Percentiles rank a stretch among this genome's conserved stretches.
These are phyloP conservation scores for Tapirus indicus DNA, from an alignment of 2,797 vertebrate species.

Conservation along the genomic window DNA sequence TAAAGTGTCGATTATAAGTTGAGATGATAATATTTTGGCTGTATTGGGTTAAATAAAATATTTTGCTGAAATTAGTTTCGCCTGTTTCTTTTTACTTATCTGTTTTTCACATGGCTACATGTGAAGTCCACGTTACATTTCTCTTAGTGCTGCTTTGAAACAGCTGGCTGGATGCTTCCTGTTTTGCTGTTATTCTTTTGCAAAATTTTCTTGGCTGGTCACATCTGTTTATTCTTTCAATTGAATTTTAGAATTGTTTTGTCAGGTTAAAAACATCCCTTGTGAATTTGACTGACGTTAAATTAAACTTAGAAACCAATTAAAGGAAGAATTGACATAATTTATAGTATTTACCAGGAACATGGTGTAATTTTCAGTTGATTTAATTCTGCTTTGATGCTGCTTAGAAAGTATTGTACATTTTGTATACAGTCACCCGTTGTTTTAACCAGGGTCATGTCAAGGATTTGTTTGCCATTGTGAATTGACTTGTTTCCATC, in stretches of 20 bases:
- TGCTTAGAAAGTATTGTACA: not conserved
- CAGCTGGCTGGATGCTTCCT: not conserved
- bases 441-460: constrained; percentile 56
- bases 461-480: constrained; percentile 49
- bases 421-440: constrained; percentile 32
- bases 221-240: constrained; percentile 75
- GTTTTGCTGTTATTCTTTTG: not conserved
- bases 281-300: constrained; percentile 67
- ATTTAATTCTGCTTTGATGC: constrained; percentile 44
- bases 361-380: not conserved
- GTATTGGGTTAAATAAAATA: not conserved
- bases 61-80: not conserved
- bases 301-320: constrained; percentile 72
- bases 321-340: constrained; percentile 62
- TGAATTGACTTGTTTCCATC: constrained; percentile 29
- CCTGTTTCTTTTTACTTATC: not conserved
- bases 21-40: not conserved
- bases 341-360: constrained; percentile 50
- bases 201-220: constrained; percentile 47
- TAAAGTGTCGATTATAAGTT: not conserved
- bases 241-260: constrained; percentile 72
- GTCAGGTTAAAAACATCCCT: constrained; percentile 72
- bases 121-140: not conserved
- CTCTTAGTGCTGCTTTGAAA: not conserved
- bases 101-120: not conserved